Evolutionary conservation across 2,888 invertebrate genomes (phyloP).

Genomic region (Xestoiulus laeticollis): DNA sequence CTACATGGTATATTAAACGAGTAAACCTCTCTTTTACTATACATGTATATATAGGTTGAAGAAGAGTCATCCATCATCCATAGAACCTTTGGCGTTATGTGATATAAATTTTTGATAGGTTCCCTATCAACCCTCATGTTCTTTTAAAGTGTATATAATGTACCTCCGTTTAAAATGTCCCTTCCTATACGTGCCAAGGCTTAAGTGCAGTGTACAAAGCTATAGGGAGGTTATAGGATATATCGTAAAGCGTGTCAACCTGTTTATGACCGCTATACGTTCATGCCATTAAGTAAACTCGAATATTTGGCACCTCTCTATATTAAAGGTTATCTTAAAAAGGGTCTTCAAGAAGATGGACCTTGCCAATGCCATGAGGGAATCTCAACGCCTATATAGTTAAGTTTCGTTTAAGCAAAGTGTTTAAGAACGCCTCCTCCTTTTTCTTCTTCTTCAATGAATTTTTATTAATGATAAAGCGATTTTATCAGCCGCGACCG

Average conservation of each 20-base stretch:
- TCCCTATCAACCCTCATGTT: no score
- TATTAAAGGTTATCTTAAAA: slow-evolving; percentile 9
- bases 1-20: no score
- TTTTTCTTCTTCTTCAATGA: slow-evolving; percentile 41
- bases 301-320: slow-evolving; percentile 9
- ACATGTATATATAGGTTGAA: no score
- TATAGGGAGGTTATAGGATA: background rate
- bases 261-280: background rate
- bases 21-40: no score
- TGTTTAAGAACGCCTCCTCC: no score
- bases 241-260: background rate
- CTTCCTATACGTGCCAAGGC: background rate
- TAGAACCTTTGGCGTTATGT: no score
- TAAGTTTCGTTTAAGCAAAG: no score
- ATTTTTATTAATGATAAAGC: slow-evolving; percentile 53
- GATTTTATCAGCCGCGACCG: slow-evolving; percentile 49
- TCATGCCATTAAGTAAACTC: background rate
- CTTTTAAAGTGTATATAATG: no score
- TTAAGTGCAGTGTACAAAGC: background rate
- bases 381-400: background rate
- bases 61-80: no score
- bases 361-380: background rate
- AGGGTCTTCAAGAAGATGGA: background rate
- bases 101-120: no score
- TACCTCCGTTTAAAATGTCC: no score